Evolutionary conservation across 2,113 vertebrate species (phyloP).

Genomic region (Bufo gargarizans): DNA sequence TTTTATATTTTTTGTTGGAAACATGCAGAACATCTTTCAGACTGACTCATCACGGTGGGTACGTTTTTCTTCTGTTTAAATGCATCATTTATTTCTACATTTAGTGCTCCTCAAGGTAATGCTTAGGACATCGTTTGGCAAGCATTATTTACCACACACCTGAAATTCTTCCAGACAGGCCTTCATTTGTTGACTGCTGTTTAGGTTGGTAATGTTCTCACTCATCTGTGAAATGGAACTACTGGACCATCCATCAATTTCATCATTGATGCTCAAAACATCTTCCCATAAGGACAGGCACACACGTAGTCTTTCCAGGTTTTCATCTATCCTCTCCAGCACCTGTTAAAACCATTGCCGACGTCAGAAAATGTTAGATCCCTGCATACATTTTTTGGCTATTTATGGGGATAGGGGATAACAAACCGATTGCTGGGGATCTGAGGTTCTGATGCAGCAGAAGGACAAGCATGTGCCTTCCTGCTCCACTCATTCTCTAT

Average conservation of each 20-base stretch:
- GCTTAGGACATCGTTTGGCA: background rate
- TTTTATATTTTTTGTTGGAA: too few relatives aligned
- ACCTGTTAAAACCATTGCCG: slow-evolving; percentile 69
- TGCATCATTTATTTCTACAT: background rate
- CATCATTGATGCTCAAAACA: slow-evolving; percentile 78
- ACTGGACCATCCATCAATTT: slow-evolving; percentile 84
- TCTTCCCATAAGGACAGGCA: slow-evolving; percentile 87
- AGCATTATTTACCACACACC: slow-evolving; percentile 68
- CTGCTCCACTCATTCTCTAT: too few relatives aligned
- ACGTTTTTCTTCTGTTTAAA: background rate
- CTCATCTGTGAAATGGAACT: slow-evolving; percentile 78
- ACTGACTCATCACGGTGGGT: too few relatives aligned
- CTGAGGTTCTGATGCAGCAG: too few relatives aligned
- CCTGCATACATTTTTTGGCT: background rate
- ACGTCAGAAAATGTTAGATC: background rate
- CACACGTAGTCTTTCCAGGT: slow-evolving; percentile 76
- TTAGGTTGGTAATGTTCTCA: slow-evolving; percentile 76
- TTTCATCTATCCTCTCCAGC: slow-evolving; percentile 88
- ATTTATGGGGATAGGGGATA: background rate
- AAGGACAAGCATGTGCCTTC: too few relatives aligned
- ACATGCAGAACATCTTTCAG: background rate
- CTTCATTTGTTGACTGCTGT: slow-evolving; percentile 75
- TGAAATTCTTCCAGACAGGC: slow-evolving; percentile 81
- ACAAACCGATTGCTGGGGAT: too few relatives aligned
- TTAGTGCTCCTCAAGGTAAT: background rate